A percentile compares a stretch with the other conserved stretches of the same genome.
These are phyloP conservation scores for Lottia gigantea DNA, from an alignment of 2,888 invertebrate genomes.

Conservation along the genomic window DNA sequence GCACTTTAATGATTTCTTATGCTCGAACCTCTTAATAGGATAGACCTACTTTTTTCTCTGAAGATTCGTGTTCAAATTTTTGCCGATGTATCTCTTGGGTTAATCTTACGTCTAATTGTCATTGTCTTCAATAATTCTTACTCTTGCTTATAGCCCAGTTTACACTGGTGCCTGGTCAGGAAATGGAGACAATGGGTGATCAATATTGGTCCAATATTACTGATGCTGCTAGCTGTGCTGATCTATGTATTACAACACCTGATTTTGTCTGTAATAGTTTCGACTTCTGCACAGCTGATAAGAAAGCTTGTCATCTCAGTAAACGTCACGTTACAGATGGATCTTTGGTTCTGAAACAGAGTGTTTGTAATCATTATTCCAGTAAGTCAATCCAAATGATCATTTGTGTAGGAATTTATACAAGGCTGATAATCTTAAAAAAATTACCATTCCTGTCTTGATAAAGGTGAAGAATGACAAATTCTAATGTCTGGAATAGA, in stretches of 20 bases:
- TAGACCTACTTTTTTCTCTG: too few species aligned
- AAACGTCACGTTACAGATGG: slow-evolving; percentile 36
- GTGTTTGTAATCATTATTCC: slow-evolving; percentile 45
- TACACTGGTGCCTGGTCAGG: slow-evolving; percentile 35
- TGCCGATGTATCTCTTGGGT: too few species aligned
- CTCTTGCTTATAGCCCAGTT: slow-evolving; percentile 44
- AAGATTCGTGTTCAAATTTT: too few species aligned
- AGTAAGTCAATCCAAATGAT: slow-evolving; percentile 30
- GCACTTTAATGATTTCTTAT: too few species aligned
- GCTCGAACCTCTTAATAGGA: too few species aligned
- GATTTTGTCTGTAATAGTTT: slow-evolving; percentile 47
- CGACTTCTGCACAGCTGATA: slow-evolving; percentile 43
- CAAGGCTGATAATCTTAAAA: too few species aligned
- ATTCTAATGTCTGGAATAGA: too few species aligned
- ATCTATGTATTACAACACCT: slow-evolving; percentile 35
- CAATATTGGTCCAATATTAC: slow-evolving; percentile 25
- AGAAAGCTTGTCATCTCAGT: slow-evolving; percentile 42
- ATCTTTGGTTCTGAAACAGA: slow-evolving; percentile 1
- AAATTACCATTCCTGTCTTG: too few species aligned
- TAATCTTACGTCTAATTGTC: too few species aligned
- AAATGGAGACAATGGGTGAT: slow-evolving; percentile 39
- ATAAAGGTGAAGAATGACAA: too few species aligned
- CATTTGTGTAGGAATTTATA: too few species aligned
- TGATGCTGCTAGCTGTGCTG: slow-evolving; percentile 35
- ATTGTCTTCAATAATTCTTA: too few species aligned